Percentiles rank a stretch among this genome's conserved stretches.
phyloP scores from a whole-genome alignment of 2,888 invertebrate species.

The Epistrophella euchroma region DNA sequence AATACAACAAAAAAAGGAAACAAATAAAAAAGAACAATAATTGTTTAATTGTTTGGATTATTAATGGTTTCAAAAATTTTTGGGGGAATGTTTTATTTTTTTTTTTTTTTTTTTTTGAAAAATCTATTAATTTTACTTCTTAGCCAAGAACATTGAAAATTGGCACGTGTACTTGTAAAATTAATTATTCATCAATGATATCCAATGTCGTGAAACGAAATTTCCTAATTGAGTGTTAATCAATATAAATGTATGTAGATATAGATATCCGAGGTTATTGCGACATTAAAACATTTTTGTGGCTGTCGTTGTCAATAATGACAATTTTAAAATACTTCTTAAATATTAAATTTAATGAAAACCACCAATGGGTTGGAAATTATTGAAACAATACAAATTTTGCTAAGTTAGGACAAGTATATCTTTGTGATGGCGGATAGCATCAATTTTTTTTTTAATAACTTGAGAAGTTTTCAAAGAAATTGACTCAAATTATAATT shows the following conservation, averaged over 20 bases:
- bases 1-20: conserved; percentile 32
- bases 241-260: background rate
- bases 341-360: too few relatives aligned
- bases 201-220: background rate
- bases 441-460: too few relatives aligned
- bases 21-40: conserved; percentile 55
- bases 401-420: too few relatives aligned
- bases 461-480: too few relatives aligned
- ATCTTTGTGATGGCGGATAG: too few relatives aligned
- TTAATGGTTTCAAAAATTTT: conserved; percentile 27
- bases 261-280: background rate
- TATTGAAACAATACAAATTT: too few relatives aligned
- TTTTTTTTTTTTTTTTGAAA: background rate
- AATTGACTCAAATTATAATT: too few relatives aligned
- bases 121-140: conserved; percentile 10
- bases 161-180: background rate
- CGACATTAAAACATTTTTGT: background rate
- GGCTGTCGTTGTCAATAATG: background rate
- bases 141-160: background rate
- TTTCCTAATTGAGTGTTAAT: conserved; percentile 18
- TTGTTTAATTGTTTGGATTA: conserved; percentile 67
- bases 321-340: too few relatives aligned
- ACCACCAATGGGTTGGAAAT: too few relatives aligned
- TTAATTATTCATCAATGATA: conserved; percentile 16
- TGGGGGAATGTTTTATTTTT: conserved; percentile 6